phyloP scores from a whole-genome alignment of 2,113 vertebrate genomes.

The Rhynchomys soricoides region DNA sequence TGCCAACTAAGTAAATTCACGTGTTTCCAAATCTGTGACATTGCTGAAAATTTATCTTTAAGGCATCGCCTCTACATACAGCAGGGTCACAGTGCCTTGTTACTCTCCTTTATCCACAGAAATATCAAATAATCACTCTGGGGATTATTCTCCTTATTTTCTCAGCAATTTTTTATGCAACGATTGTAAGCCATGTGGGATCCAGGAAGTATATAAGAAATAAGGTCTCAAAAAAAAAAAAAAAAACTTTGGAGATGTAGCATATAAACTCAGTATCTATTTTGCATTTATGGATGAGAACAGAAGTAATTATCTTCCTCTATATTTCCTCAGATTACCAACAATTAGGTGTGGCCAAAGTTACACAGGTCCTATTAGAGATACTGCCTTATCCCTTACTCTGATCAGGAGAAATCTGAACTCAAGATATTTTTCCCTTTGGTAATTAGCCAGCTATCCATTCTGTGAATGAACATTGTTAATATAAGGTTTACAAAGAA shows the following conservation, averaged over 20 bases:
- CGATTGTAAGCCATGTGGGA: slow-evolving; percentile 18
- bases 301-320: not conserved
- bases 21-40: not conserved
- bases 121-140: slow-evolving; percentile 32
- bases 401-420: not conserved
- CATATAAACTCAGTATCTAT: not conserved
- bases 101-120: slow-evolving; percentile 44
- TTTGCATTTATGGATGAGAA: not conserved
- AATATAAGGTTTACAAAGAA: not conserved
- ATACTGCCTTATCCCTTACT: not conserved
- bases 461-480: not conserved
- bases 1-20: not conserved
- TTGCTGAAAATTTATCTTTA: slow-evolving; percentile 53
- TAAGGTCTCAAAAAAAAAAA: slow-evolving; percentile 15
- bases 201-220: slow-evolving; percentile 24
- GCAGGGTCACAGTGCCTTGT: slow-evolving; percentile 41
- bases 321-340: not conserved
- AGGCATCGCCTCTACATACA: slow-evolving; percentile 48
- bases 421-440: not conserved
- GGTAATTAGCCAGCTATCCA: not conserved
- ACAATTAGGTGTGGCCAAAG: not conserved
- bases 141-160: not conserved
- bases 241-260: not conserved
- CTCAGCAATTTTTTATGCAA: slow-evolving; percentile 30
- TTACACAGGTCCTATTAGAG: not conserved